Percentiles rank a stretch among this genome's conserved stretches.
Conservation (phyloP, 2,797 vertebrate species). For the Clarias platycephalus region DNA sequence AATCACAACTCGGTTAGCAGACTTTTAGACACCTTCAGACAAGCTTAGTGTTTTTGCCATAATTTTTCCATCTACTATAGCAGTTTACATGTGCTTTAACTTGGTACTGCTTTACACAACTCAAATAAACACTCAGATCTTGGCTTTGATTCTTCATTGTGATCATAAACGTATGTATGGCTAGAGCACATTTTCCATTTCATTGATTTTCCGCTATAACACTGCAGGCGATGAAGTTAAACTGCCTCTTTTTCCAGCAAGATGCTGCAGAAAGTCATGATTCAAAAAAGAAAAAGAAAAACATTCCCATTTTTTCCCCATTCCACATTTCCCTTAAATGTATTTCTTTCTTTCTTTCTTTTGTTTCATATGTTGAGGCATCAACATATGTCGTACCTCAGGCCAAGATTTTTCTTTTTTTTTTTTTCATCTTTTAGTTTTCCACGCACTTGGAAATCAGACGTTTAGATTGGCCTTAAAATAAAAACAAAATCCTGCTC, state of each 20-base stretch:
- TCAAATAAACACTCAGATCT: conserved; percentile 99
- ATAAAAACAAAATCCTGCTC: background rate
- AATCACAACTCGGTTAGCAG: background rate
- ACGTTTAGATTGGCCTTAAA: background rate
- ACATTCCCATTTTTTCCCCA: background rate
- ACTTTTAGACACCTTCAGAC: background rate
- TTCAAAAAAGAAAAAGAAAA: background rate
- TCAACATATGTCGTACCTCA: background rate
- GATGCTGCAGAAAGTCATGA: background rate
- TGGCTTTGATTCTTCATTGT: conserved; percentile 99
- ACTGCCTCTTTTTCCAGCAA: conserved; percentile 7
- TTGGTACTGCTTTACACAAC: conserved; percentile 98
- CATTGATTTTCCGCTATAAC: conserved; percentile 99
- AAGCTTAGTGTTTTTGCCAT: background rate
- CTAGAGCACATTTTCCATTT: conserved; percentile 97
- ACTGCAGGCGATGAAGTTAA: conserved; percentile 85
- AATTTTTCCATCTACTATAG: conserved; percentile 84
- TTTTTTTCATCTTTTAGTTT: background rate
- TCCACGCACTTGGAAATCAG: background rate
- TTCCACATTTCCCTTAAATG: too few species aligned
- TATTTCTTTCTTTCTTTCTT: too few species aligned
- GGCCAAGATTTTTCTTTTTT: too few species aligned
- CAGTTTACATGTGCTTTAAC: conserved; percentile 99
- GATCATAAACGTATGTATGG: conserved; percentile 99
- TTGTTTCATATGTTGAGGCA: background rate